Conservation (phyloP, 2,797 vertebrate species). For the Harpagifer antarcticus region DNA sequence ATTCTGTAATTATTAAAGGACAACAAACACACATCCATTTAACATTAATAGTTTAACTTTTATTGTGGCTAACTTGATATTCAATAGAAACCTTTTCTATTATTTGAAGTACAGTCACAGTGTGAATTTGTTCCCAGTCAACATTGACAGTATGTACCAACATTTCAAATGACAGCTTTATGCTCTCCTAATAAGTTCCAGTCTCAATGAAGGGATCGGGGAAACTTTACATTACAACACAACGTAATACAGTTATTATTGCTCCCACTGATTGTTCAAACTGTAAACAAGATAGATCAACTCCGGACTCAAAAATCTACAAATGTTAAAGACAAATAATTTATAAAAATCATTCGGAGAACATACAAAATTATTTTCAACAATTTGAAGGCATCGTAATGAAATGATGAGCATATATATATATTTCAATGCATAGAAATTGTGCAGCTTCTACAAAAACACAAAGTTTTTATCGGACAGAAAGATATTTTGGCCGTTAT, state of each 20-base stretch:
- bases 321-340: constrained; percentile 58
- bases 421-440: constrained; percentile 73
- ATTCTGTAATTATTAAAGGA: neutral
- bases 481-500: constrained; percentile 29
- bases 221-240: constrained; percentile 1
- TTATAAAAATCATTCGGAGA: constrained; percentile 50
- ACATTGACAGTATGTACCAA: constrained; percentile 28
- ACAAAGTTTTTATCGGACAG: constrained; percentile 6
- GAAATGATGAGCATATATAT: constrained; percentile 28
- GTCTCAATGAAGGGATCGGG: constrained; percentile 22
- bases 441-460: constrained; percentile 38
- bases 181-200: constrained; percentile 25
- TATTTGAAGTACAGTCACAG: constrained; percentile 51
- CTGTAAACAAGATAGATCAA: constrained; percentile 44
- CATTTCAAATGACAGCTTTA: constrained; percentile 15
- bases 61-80: constrained; percentile 54
- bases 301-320: constrained; percentile 4
- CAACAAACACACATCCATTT: constrained; percentile 2
- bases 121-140: constrained; percentile 31
- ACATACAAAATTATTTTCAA: constrained; percentile 31
- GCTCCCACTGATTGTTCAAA: constrained; percentile 55
- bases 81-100: constrained; percentile 35
- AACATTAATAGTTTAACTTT: constrained; percentile 27
- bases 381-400: constrained; percentile 58
- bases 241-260: constrained; percentile 20